Evolutionary conservation across 2,113 vertebrate species (phyloP).

Genomic region (Phylloscopus whistleri): DNA sequence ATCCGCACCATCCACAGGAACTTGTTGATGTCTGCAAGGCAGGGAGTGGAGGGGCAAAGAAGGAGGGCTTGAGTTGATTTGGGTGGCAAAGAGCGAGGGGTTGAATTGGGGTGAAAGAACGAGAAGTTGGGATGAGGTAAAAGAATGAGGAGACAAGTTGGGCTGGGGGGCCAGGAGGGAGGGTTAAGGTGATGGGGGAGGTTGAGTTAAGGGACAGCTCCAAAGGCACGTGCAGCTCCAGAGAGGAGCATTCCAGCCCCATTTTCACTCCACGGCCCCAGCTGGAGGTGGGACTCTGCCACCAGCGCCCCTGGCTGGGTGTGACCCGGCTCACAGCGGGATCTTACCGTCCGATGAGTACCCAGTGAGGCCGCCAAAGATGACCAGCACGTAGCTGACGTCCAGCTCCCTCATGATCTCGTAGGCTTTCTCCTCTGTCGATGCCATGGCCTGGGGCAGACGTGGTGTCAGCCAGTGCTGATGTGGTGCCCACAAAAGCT

Average conservation of each 20-base stretch:
- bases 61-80: not conserved
- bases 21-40: conserved; percentile 89
- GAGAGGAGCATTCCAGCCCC: not conserved
- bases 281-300: not conserved
- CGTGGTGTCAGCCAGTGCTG: fast-evolving
- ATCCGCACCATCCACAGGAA: conserved; percentile 99
- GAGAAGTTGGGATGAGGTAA: no score
- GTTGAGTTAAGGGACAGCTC: fast-evolving
- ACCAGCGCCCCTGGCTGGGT: fast-evolving
- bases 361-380: conserved; percentile 95
- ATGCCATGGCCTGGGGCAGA: conserved; percentile 90
- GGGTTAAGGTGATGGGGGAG: not conserved
- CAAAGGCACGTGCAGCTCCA: fast-evolving
- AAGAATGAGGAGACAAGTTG: not conserved
- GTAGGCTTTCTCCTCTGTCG: conserved; percentile 94
- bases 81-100: not conserved
- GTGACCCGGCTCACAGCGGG: fast-evolving
- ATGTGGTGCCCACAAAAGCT: fast-evolving
- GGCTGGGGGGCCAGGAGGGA: not conserved
- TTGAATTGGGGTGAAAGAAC: not conserved
- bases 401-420: conserved; percentile 99
- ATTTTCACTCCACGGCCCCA: not conserved
- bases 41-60: not conserved
- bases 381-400: conserved; percentile 96
- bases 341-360: conserved; percentile 93